phyloP scores from a whole-genome alignment of 2,888 invertebrate species.

The Callinectes sapidus region DNA sequence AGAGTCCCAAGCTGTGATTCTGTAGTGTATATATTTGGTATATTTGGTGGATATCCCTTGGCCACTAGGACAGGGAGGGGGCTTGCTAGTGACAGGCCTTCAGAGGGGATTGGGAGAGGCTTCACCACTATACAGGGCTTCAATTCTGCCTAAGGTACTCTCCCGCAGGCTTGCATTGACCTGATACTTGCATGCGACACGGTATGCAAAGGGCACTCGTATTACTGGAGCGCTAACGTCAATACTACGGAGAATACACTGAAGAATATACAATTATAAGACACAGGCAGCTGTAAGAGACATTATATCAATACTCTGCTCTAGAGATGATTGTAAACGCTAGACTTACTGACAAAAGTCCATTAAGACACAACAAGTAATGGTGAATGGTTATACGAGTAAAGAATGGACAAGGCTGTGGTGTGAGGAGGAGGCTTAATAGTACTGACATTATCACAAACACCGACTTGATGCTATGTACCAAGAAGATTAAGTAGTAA shows the following conservation, averaged over 20 bases:
- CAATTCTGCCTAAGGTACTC: background rate
- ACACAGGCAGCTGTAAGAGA: background rate
- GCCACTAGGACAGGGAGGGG: no score
- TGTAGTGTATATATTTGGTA: background rate
- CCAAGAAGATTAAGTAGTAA: background rate
- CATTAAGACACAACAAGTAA: constrained; percentile 3
- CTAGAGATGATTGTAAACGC: background rate
- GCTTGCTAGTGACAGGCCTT: no score
- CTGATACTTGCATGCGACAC: background rate
- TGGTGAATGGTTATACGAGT: constrained; percentile 6
- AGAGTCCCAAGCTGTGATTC: background rate
- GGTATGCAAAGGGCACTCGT: background rate
- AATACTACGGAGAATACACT: background rate
- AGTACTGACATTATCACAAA: constrained; percentile 2
- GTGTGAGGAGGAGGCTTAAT: background rate
- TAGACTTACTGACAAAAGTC: background rate
- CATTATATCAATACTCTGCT: background rate
- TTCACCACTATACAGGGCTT: no score
- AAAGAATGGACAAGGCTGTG: background rate
- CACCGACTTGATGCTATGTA: background rate
- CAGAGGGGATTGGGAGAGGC: no score
- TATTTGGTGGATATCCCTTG: no score
- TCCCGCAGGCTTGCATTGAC: background rate
- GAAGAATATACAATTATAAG: background rate
- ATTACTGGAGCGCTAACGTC: background rate